These are phyloP conservation scores for Aldrovandia affinis DNA, from an alignment of 2,797 vertebrate genomes.

Conservation along the genomic window DNA sequence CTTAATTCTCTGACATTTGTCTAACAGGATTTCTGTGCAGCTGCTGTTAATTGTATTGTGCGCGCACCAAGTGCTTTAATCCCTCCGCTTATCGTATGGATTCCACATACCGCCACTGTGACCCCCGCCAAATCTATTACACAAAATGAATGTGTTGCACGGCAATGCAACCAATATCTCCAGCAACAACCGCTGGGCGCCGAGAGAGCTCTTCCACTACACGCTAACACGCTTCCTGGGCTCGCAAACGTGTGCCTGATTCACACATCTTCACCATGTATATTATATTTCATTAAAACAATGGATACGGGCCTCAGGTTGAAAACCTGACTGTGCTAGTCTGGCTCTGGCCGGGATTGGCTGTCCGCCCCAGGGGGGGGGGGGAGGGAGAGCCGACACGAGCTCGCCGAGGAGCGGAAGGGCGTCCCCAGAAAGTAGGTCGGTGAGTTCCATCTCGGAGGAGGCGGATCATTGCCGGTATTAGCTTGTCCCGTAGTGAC, in stretches of 20 bases:
- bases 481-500: too few relatives aligned
- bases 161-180: not conserved
- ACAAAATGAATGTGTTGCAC: not conserved
- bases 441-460: too few relatives aligned
- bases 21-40: slow-evolving; percentile 74
- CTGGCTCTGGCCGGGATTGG: too few relatives aligned
- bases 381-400: too few relatives aligned
- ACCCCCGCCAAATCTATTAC: slow-evolving; percentile 42
- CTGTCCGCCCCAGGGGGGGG: too few relatives aligned
- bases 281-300: not conserved
- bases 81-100: slow-evolving; percentile 54
- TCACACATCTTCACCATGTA: not conserved
- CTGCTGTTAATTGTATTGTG: slow-evolving; percentile 73
- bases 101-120: slow-evolving; percentile 17
- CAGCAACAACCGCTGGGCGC: too few relatives aligned
- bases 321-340: too few relatives aligned
- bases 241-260: not conserved
- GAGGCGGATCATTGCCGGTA: too few relatives aligned
- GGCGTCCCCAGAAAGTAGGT: too few relatives aligned
- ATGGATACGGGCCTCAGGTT: too few relatives aligned
- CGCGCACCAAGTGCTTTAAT: slow-evolving; percentile 62
- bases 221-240: not conserved
- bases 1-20: slow-evolving; percentile 69
- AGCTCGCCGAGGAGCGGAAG: too few relatives aligned
- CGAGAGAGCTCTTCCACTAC: not conserved